Evolutionary conservation across 1,140 invertebrate genomes (phyloP).

Genomic region (Drosophila baimaii): DNA sequence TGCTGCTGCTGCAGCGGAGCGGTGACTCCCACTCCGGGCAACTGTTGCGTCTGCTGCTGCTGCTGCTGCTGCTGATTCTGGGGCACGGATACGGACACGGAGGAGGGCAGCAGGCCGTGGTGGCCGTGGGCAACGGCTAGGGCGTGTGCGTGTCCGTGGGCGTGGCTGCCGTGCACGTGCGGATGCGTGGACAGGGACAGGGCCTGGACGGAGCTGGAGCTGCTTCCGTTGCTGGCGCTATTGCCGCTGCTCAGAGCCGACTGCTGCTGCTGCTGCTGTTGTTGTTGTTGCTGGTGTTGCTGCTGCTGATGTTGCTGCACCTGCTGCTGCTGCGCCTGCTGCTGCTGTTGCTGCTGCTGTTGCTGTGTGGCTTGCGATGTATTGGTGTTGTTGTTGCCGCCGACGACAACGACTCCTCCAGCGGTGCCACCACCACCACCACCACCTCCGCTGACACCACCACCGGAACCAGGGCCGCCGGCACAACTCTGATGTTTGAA

Average conservation of each 20-base stretch:
- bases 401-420: constrained; percentile 84
- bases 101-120: constrained; percentile 77
- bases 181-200: constrained; percentile 34
- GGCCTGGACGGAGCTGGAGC: constrained; percentile 35
- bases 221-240: constrained; percentile 52
- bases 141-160: constrained; percentile 61
- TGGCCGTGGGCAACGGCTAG: constrained; percentile 66
- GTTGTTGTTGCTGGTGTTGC: constrained; percentile 23
- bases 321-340: constrained; percentile 36
- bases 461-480: constrained; percentile 85
- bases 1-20: constrained; percentile 63
- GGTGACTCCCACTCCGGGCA: constrained; percentile 39
- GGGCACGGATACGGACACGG: constrained; percentile 30
- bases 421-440: constrained; percentile 81
- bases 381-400: constrained; percentile 62
- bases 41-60: constrained; percentile 62
- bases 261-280: constrained; percentile 46
- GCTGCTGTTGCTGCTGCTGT: constrained; percentile 35
- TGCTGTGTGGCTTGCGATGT: constrained; percentile 23
- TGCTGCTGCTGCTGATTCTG: constrained; percentile 67
- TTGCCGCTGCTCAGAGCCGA: constrained; percentile 28
- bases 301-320: constrained; percentile 26
- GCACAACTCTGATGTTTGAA: constrained; percentile 85
- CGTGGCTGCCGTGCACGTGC: constrained; percentile 53
- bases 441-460: constrained; percentile 81